Conservation (phyloP, 35 echinoderm and acorn worm genomes). For the Patiria miniata region DNA sequence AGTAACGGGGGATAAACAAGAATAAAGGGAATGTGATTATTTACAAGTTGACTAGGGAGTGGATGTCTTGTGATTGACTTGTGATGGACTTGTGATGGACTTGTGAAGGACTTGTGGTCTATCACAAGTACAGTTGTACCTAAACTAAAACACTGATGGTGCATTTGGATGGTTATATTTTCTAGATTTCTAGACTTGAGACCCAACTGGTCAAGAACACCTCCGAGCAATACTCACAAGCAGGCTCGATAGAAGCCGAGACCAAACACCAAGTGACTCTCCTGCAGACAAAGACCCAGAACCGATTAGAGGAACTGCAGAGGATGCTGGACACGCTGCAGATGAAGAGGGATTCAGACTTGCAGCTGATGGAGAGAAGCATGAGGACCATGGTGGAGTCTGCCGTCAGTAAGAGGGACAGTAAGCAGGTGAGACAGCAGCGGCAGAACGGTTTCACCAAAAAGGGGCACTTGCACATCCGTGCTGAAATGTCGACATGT, state of each 20-base stretch:
- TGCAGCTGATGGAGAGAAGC: neutral
- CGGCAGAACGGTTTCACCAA: neutral
- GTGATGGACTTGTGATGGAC: too few relatives aligned
- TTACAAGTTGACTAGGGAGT: too few relatives aligned
- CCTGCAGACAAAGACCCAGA: neutral
- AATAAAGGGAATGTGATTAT: too few relatives aligned
- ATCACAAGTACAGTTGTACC: too few relatives aligned
- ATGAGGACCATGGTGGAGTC: neutral
- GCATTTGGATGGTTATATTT: neutral
- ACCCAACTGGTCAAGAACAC: neutral
- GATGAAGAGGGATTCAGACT: neutral
- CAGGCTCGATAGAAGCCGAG: neutral
- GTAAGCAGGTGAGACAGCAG: neutral
- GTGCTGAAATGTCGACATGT: too few relatives aligned
- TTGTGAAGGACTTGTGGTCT: too few relatives aligned
- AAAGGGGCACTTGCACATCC: too few relatives aligned
- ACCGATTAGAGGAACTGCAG: neutral
- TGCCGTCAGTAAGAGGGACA: neutral
- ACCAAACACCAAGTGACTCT: neutral
- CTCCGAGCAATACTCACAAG: neutral
- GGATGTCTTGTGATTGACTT: too few relatives aligned
- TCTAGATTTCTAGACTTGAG: conserved; percentile 19
- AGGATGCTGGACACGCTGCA: neutral
- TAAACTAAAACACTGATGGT: too few relatives aligned
- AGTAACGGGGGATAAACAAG: too few relatives aligned